Evolutionary conservation across 1,140 invertebrate species (phyloP).

Genomic region (Drosophila prosaltans): DNA sequence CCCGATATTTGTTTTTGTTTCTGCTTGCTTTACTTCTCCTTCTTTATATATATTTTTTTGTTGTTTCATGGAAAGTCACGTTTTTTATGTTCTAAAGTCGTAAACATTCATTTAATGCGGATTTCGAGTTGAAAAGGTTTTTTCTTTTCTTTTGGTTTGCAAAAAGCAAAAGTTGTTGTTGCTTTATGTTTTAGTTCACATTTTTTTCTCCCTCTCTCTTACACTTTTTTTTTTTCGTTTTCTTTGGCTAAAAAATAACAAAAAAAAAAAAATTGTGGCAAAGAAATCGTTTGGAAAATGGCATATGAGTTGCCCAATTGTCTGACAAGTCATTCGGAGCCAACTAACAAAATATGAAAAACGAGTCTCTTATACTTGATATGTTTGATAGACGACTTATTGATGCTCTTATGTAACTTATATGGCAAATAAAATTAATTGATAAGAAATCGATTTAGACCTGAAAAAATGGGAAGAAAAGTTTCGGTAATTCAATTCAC

Average conservation of each 20-base stretch:
- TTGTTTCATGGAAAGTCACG: constrained; percentile 62
- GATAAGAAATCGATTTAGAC: too few species aligned
- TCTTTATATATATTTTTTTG: neutral
- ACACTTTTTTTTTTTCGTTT: neutral
- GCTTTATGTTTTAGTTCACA: neutral
- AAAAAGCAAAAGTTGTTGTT: constrained; percentile 44
- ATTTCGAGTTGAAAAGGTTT: constrained; percentile 32
- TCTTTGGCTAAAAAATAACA: constrained; percentile 26
- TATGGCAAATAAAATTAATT: too few species aligned
- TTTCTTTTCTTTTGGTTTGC: neutral
- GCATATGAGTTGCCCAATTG: constrained; percentile 71
- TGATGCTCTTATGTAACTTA: too few species aligned
- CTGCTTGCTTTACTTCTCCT: neutral
- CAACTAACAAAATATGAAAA: constrained; percentile 38
- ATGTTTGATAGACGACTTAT: neutral
- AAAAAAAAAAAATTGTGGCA: constrained; percentile 53
- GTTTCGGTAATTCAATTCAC: too few species aligned
- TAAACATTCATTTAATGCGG: constrained; percentile 60
- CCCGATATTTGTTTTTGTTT: constrained; percentile 10
- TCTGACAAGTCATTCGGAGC: constrained; percentile 67
- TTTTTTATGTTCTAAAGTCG: constrained; percentile 56
- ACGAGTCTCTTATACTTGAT: neutral
- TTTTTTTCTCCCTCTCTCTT: neutral
- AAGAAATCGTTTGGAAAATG: constrained; percentile 77
- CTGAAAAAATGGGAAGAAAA: too few species aligned